Evolutionary conservation across 2,113 vertebrate genomes (phyloP), one percentile per base, ranked within the genome.

Genomic region (Phasianus colchicus): DNA sequence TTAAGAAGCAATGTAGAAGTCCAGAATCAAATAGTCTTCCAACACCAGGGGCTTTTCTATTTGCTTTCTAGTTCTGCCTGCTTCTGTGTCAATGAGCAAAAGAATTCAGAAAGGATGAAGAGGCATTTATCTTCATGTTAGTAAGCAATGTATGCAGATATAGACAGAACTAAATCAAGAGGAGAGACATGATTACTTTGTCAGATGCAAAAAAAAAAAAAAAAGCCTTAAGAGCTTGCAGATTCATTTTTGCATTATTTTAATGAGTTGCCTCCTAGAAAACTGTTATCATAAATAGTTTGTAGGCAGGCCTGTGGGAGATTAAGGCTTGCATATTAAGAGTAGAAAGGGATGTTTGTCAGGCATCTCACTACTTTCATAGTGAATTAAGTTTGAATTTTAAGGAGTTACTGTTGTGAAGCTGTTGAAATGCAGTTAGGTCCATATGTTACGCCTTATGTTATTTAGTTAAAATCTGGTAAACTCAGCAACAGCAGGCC

Each of bases 401-500:
- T 24, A 36, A 82, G 61, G 61, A 72, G 7, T 9, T 66, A 43
- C 55, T 85, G 55, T 66, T 91, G 43, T 3, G 70, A 96, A 93
- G 14, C 67, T 76, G 54, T 60, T 80, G 55, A 71, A 65, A 60
- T 80, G 64, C 54, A 34, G 45, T 42, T 84, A 54, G 25, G 24
- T 66, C 60, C 50, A 30, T 87, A 91, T 87, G 67, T 82, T 82
- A 20, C 40, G 70, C 86, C 71, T 92, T 86, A 54, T 75, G 87
- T 55, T 89, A 55, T 87, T 87, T 89, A 74, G 48, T 77, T 70
- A 80, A 80, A 91, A 63, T 83, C 78, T 75, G 71, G 29, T 70
- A 87, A 79, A 86, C 73, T 80, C 64, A 58, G 92, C 70, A 78
- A 58, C 42, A 83, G 80, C 29, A 55, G 0, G 55, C 34, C 83